Evolutionary conservation across 1,140 invertebrate species (phyloP).

Genomic region (Sarcophaga bullata): DNA sequence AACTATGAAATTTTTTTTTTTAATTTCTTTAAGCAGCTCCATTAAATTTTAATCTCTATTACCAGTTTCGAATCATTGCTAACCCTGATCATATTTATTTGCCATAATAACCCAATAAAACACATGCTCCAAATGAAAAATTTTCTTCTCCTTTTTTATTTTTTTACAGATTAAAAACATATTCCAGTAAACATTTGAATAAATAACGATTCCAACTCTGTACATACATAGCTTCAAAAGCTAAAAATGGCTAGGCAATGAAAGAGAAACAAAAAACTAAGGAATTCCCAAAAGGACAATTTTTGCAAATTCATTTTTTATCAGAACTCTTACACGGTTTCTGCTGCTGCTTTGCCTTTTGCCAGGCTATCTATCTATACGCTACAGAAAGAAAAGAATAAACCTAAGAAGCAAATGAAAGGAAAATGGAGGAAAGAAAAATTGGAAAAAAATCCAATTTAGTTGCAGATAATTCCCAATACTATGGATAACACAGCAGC

Average conservation of each 20-base stretch:
- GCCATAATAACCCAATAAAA: background rate
- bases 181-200: background rate
- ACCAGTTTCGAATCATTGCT: background rate
- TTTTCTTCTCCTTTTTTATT: background rate
- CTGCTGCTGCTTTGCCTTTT: background rate
- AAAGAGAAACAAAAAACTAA: background rate
- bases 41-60: too few relatives aligned
- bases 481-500: background rate
- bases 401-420: background rate
- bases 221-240: background rate
- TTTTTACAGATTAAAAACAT: background rate
- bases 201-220: background rate
- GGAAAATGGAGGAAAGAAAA: background rate
- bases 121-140: background rate
- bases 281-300: conserved; percentile 35
- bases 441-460: conserved; percentile 31
- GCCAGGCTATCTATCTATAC: background rate
- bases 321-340: background rate
- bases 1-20: too few relatives aligned
- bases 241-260: background rate
- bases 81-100: background rate
- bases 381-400: background rate
- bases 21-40: too few relatives aligned
- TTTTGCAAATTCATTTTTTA: conserved; percentile 41
- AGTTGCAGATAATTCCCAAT: conserved; percentile 8